Base-by-base conservation (phyloP, 2,797 vertebrate species). In the Melanitta fusca region DNA sequence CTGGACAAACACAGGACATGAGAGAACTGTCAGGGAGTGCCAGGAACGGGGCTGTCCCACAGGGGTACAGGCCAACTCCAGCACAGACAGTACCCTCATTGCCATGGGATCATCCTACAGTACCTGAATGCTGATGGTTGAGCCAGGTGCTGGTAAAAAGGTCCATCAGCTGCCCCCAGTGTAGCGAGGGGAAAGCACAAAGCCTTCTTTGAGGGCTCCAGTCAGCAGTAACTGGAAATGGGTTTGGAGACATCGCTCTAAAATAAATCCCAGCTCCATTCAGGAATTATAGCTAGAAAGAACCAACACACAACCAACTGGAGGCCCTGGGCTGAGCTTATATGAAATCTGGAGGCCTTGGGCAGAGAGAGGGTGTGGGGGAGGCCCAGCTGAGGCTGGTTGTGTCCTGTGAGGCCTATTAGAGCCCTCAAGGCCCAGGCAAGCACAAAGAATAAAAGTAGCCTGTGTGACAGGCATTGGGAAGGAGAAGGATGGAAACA, bases 191-290 rank as follows among this genome's bases (percentile, higher is more conserved):
- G 10, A 61, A 24, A 75, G 54, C 24, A 57, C 6, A 12, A 72
- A 2, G 3, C 3, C 13, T 45, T 32, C 16, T 4, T 54, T 22
- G 39, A 38, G 16, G 27, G 27, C 6, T 43, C 13, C 30, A 13
- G 15, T 6, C 43, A 65, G 25, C 45, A 65, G 45, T 21, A 60
- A 21, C 6, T 28, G 19, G 10, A 27, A 13, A n/a, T 0, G 0
- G 6, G 20, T 6, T 12, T 51, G 30, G 32, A 74, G 6, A 18
- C 5, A 21, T 1, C 7, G 4, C 30, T 61, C 4, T 14, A 15
- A 28, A 53, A 3, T 5, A 30, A 30, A 6, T 8, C 10, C 13
- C 2, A 8, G 5, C 4, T 12, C 2, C 0, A 32, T 6, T 11
- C 28, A 28, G 3, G 12, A 68, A 11, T 4, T 8, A 61, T 39